These are phyloP conservation scores for Phaethon lepturus DNA, from an alignment of 2,113 vertebrate species.

Conservation along the genomic window DNA sequence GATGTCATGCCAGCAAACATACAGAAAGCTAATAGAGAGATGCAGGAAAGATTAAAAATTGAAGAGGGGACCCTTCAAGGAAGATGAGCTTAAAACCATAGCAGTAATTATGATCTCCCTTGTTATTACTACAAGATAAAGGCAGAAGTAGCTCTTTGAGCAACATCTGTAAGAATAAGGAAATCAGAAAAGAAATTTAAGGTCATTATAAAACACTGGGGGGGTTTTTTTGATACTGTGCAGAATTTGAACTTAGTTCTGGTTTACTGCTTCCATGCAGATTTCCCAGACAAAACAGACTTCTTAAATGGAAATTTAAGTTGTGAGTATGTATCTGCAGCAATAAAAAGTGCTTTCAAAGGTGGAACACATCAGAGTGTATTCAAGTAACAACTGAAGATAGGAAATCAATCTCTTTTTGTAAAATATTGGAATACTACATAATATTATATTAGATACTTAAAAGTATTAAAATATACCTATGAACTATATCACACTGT, in stretches of 20 bases:
- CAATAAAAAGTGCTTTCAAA: neutral
- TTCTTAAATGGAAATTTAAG: neutral
- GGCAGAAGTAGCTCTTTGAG: neutral
- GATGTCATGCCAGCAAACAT: neutral
- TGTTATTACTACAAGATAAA: neutral
- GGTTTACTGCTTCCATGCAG: neutral
- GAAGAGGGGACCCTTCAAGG: neutral
- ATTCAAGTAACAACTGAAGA: neutral
- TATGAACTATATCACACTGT: neutral
- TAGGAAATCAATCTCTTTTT: neutral
- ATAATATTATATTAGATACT: neutral
- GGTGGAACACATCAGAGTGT: neutral
- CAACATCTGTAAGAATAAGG: neutral
- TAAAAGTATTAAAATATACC: neutral
- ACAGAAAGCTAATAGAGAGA: fast-evolving
- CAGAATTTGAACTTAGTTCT: neutral
- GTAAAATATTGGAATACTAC: neutral
- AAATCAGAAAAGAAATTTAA: neutral
- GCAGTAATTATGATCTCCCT: neutral
- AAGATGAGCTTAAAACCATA: neutral
- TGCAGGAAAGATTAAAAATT: neutral
- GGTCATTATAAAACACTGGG: neutral
- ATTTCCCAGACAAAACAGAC: neutral
- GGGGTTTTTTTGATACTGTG: neutral
- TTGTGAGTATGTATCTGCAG: neutral